Evolutionary conservation across 1,140 invertebrate species (phyloP), one percentile per base, ranked within the genome.

Genomic region (Drosophila subpulchrella): DNA sequence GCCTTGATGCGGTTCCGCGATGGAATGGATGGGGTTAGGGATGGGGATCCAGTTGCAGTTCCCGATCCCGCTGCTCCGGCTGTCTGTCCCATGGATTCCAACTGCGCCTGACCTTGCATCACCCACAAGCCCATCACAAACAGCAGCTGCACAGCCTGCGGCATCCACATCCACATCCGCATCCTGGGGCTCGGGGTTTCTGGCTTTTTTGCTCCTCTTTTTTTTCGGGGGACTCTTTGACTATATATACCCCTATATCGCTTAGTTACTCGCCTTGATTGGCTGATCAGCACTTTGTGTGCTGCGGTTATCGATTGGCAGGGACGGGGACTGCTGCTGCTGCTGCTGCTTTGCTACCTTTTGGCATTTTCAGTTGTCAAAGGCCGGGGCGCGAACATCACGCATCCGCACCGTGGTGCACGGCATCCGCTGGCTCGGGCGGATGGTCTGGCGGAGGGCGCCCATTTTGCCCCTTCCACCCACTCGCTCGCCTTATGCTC

Each of bases 1-100:
- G 81, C 55, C 68, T 85, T 85, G 81, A 82, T 67, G 53, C 83
- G 81, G 39, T 50, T 61, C 39, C 81, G 76, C 2, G 81, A 27
- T 27, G 27, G 27, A n/a, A n/a, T n/a, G 27, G 27, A 27, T 5
- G 81, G 77, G 50, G 76, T 34, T 51, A 15, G 32, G 32, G 1
- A 6, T 10, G 42, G 42, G 42, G 42, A 6, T 20, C 46, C 46
- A 24, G 46, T 4, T 13, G 36, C 72, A 32, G 61, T 13, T 30
- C 58, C 17, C 24, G n/a, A 47, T 17, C 20, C 54, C n/a, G 7
- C 56, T 32, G 17, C 42, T n/a, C n/a, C 44, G 20, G n/a, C 32
- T 36, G 57, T 13, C 12, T n/a, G 56, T 17, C 51, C 5, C 6
- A 46, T 48, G 36, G 13, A 34, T 11, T 54, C 48, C 65, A 66